Conservation (phyloP, 2,888 invertebrate species). For the Phytoseiulus persimilis region DNA sequence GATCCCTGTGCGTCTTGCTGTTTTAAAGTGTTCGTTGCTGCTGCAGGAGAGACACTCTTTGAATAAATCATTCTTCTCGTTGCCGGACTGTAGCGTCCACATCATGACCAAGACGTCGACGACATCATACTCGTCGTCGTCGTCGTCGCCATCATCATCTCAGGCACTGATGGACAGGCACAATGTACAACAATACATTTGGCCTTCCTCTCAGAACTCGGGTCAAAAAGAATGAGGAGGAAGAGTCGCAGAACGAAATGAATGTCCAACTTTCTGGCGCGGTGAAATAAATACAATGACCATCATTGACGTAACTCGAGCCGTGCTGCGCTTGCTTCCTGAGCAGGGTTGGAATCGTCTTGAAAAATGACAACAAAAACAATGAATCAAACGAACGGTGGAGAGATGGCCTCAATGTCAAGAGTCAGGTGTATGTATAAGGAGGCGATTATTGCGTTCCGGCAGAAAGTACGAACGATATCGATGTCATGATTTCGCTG, state of each 20-base stretch:
- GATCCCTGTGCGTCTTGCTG: background rate
- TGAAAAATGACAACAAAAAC: too few relatives aligned
- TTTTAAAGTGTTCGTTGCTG: background rate
- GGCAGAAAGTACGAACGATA: too few relatives aligned
- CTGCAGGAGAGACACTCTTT: background rate
- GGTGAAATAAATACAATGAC: background rate
- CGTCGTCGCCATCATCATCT: background rate
- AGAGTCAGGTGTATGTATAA: too few relatives aligned
- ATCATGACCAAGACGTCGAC: background rate
- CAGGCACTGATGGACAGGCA: background rate
- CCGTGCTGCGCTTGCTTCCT: too few relatives aligned
- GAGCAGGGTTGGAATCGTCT: too few relatives aligned
- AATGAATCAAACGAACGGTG: too few relatives aligned
- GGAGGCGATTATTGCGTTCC: too few relatives aligned
- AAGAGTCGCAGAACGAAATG: background rate
- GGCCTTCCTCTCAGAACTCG: background rate
- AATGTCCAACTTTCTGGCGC: background rate
- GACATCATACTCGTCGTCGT: background rate
- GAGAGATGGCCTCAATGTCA: too few relatives aligned
- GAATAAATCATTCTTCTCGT: background rate
- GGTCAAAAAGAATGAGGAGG: background rate
- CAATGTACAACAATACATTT: conserved; percentile 5
- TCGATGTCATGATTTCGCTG: too few relatives aligned
- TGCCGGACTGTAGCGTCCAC: background rate
- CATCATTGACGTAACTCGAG: background rate